Evolutionary conservation across 2,888 invertebrate species (phyloP).

Genomic region (Chrysomela aeneicollis): DNA sequence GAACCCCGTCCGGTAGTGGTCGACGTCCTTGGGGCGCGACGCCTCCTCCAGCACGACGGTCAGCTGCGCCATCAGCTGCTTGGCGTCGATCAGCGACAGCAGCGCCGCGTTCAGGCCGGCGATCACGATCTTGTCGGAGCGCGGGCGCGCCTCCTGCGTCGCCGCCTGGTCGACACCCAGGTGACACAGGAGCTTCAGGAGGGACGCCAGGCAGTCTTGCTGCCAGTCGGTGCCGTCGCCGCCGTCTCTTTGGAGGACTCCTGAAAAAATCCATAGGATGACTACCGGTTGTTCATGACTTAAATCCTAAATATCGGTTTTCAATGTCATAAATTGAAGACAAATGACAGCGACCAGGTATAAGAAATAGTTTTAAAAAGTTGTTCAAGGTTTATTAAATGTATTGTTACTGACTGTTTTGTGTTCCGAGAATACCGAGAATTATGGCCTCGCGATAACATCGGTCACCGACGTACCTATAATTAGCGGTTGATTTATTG

Average conservation of each 20-base stretch:
- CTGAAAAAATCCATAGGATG: conserved; percentile 52
- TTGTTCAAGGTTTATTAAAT: no score
- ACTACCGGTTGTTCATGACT: no score
- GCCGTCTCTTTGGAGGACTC: conserved; percentile 75
- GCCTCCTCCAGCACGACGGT: conserved; percentile 90
- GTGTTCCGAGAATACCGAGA: no score
- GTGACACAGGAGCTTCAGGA: conserved; percentile 86
- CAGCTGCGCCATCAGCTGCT: conserved; percentile 81
- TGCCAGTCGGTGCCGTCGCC: conserved; percentile 91
- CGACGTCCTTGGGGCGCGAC: conserved; percentile 78
- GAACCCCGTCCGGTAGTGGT: conserved; percentile 89
- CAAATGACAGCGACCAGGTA: no score
- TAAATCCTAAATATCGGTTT: no score
- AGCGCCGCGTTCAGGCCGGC: conserved; percentile 79
- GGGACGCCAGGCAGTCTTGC: conserved; percentile 89
- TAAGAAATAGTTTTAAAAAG: no score
- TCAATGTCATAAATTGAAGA: no score
- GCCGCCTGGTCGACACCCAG: conserved; percentile 75
- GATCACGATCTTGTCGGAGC: conserved; percentile 71
- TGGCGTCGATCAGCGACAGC: conserved; percentile 85
- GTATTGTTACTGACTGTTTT: no score
- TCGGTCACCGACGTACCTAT: no score
- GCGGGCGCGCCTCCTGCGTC: conserved; percentile 53
- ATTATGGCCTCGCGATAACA: no score
- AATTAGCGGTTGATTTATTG: no score